phyloP scores from a whole-genome alignment of 2,113 vertebrate species.

The Sapayoa aenigma region DNA sequence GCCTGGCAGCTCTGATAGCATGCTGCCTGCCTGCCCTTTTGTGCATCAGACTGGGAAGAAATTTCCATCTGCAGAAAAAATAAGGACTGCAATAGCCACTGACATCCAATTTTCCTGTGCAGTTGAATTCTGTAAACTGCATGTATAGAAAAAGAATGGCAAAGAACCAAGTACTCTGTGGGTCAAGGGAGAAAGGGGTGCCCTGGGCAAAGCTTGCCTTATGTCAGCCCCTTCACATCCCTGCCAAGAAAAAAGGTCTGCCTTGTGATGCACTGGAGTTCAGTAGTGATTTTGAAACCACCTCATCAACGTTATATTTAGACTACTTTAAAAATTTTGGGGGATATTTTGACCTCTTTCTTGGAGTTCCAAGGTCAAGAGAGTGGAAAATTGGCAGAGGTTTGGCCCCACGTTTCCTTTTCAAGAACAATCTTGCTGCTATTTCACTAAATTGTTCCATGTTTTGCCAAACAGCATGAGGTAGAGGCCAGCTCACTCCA shows the following conservation, averaged over 20 bases:
- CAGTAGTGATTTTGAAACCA: not conserved
- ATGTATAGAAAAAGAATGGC: not conserved
- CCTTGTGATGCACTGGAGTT: not conserved
- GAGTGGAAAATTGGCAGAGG: not conserved
- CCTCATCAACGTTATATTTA: not conserved
- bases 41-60: not conserved
- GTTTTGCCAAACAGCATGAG: not conserved
- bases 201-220: not conserved
- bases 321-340: not conserved
- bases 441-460: rapidly evolving
- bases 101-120: not conserved
- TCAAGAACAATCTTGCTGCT: not conserved
- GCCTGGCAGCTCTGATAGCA: not conserved
- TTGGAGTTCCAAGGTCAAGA: not conserved
- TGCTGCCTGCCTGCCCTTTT: not conserved
- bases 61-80: not conserved
- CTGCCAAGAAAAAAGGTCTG: rapidly evolving
- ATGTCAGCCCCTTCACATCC: not conserved
- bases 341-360: not conserved
- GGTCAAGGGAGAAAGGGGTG: not conserved
- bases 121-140: not conserved
- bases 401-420: not conserved
- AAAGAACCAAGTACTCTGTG: not conserved
- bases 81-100: not conserved
- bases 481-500: not conserved